A percentile compares a stretch with the other conserved stretches of the same genome.
phyloP scores from a whole-genome alignment of 2,797 vertebrate genomes.

The Loris lydekkerianus region DNA sequence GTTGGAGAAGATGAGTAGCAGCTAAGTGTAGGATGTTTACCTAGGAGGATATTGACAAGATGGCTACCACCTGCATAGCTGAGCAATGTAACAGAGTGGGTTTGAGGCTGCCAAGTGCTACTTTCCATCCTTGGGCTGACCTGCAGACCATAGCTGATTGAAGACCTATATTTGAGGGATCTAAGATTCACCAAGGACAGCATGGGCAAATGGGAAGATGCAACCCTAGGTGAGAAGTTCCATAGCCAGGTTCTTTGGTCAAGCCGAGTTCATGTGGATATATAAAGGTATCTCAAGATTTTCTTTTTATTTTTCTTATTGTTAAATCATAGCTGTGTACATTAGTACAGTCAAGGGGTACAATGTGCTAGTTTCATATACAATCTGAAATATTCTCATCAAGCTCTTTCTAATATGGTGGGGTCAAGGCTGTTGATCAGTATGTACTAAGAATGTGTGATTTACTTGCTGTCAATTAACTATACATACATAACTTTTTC shows the following conservation, averaged over 20 bases:
- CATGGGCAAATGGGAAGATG: neutral
- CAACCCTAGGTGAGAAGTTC: neutral
- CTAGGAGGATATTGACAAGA: neutral
- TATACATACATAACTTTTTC: neutral
- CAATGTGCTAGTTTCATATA: no score
- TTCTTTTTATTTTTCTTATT: no score
- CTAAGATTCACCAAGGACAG: neutral
- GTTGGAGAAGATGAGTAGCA: no score
- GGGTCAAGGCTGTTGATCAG: slow-evolving; percentile 1
- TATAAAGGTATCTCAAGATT: neutral
- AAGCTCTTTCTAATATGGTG: neutral
- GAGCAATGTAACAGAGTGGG: neutral
- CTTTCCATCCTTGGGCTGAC: neutral
- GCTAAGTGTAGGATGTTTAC: no score
- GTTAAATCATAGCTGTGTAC: no score
- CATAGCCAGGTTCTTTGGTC: neutral
- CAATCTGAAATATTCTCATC: no score
- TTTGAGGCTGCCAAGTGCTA: neutral
- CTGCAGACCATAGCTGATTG: neutral
- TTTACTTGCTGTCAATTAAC: slow-evolving; percentile 19
- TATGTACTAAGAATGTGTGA: neutral
- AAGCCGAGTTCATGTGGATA: neutral
- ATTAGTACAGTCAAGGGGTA: no score
- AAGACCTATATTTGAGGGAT: neutral
- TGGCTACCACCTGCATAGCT: neutral